phyloP scores from a whole-genome alignment of 2,797 vertebrate genomes.

The Macropodus opercularis region DNA sequence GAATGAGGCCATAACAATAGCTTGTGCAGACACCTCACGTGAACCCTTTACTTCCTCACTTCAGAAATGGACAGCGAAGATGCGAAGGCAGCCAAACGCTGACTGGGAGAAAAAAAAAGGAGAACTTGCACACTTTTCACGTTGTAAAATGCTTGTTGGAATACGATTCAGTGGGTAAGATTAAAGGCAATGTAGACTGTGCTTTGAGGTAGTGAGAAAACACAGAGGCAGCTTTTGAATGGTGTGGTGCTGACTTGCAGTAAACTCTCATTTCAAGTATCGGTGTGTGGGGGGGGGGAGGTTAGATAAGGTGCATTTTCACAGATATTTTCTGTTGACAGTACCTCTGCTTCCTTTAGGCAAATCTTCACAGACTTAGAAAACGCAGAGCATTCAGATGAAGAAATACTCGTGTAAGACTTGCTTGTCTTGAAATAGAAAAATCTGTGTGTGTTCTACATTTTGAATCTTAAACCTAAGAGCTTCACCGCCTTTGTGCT shows the following conservation, averaged over 20 bases:
- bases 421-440: no score
- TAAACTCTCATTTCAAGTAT: constrained; percentile 23
- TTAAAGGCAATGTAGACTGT: constrained; percentile 38
- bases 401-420: no score
- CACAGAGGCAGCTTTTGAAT: constrained; percentile 22
- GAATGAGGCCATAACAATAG: constrained; percentile 42
- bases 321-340: constrained; percentile 28
- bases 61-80: constrained; percentile 10
- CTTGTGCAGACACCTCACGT: constrained; percentile 31
- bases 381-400: constrained; percentile 18
- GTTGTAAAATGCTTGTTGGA: constrained; percentile 38
- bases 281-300: constrained; percentile 14
- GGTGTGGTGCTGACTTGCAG: neutral
- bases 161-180: constrained; percentile 21
- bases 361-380: constrained; percentile 13
- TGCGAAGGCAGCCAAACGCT: constrained; percentile 2
- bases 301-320: constrained; percentile 35
- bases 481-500: no score
- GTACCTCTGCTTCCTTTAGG: constrained; percentile 23
- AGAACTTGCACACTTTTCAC: constrained; percentile 24
- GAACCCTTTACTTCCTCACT: constrained; percentile 37
- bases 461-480: neutral
- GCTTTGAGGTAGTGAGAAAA: constrained; percentile 3
- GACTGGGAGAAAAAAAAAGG: constrained; percentile 33
- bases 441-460: neutral